Base-by-base conservation (phyloP, 1,140 invertebrate species). In the Aethina tumida region DNA sequence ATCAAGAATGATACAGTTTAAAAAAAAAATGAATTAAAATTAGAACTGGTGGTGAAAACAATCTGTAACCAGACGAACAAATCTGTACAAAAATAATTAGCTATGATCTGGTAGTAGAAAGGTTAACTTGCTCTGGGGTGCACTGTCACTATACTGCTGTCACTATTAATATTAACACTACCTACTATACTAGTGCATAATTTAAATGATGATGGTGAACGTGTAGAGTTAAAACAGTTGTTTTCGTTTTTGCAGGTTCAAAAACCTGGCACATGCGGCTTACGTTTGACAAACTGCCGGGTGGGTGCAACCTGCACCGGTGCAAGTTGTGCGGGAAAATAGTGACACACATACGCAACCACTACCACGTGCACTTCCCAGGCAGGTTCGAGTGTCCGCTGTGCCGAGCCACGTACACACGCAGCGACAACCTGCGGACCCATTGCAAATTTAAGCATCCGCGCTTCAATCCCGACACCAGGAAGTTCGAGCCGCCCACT, bases 201-300 rank as follows among this genome's bases (percentile, higher is more conserved):
- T n/a, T n/a, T n/a, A n/a, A n/a, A n/a, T n/a, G n/a, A n/a, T n/a
- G n/a, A n/a, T n/a, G n/a, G n/a, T n/a, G n/a, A n/a, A n/a, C n/a
- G n/a, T n/a, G n/a, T n/a, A n/a, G 16, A 28, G 35, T 37, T 20
- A 37, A 68, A 68, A 65, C 64, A 68, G 62, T 67, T 69, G 67
- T 71, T 69, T 69, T 73, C 66, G 68, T 70, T 74, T 71, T 81
- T 81, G 73, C 79, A 87, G 84, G 82, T 77, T 83, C 82, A 67
- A 85, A 84, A 79, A 79, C 81, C 73, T 85, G 82, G 81, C 82
- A 85, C 74, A 87, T 86, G 82, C 78, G 82, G 71, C 80, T 85
- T 68, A 84, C 82, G 64, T 87, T 86, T 75, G 84, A 87, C 74
- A 81, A 82, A 56, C 75, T 85, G 70, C 81, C 81, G 68, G 82